phyloP scores from a whole-genome alignment of 2,797 vertebrate genomes.

The Poecile montanus region DNA sequence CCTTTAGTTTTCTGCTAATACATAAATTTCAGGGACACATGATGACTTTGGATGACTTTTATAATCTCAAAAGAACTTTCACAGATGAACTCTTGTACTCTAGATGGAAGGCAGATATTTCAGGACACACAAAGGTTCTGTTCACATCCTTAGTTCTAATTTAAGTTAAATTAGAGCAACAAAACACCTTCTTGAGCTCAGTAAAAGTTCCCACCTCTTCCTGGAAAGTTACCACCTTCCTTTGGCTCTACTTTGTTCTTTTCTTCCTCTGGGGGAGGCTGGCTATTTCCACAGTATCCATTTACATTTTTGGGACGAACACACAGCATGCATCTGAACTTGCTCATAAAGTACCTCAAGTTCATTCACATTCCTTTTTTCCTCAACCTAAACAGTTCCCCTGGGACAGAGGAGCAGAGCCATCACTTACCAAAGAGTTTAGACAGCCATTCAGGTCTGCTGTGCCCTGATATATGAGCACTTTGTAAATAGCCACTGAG shows the following conservation, averaged over 20 bases:
- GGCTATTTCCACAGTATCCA: not conserved
- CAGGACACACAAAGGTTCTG: fast-evolving
- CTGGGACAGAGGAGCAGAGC: not conserved
- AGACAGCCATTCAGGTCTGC: not conserved
- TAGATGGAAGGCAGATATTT: not conserved
- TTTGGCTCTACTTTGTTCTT: not conserved
- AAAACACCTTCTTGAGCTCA: not conserved
- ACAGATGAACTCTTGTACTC: fast-evolving
- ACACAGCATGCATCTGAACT: not conserved
- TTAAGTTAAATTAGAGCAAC: fast-evolving
- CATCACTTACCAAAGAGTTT: not conserved
- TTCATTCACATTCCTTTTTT: not conserved
- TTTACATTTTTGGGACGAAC: not conserved
- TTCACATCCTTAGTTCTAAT: not conserved
- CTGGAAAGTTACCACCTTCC: not conserved
- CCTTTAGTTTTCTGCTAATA: not conserved
- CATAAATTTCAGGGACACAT: not conserved
- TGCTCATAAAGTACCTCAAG: not conserved
- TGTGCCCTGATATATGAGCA: not conserved
- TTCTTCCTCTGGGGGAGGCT: not conserved
- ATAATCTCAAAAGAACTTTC: not conserved
- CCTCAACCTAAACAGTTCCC: not conserved
- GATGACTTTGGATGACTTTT: not conserved
- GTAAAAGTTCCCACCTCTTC: not conserved
- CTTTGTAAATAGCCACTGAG: not conserved